Evolutionary conservation across 2,888 invertebrate genomes (phyloP), one percentile per base, ranked within the genome.

Genomic region (Hypercompe scribonia): DNA sequence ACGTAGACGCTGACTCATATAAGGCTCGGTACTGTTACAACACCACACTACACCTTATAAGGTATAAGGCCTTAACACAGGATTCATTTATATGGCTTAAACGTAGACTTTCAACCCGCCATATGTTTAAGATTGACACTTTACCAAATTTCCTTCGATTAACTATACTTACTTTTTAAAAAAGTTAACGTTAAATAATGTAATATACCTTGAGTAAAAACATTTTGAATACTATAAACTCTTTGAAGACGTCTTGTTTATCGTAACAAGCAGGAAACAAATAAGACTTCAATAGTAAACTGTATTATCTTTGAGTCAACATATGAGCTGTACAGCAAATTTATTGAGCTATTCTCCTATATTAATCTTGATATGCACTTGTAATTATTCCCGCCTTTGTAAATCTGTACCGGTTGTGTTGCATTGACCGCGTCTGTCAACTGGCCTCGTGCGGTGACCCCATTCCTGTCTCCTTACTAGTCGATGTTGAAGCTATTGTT

Each of bases 71-170:
- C 95, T 94, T 95, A 94, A 91, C 92, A 84, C 92, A 89, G 91
- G 90, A 92, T 91, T 89, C 93, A 92, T 94, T 89, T 94, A 94
- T 93, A 94, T 90, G 93, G 92, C 90, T 90, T 93, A 93, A 92
- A 93, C 91, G 90, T 91, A 89, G 89, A 92, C 95, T 95, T 95
- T 95, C 94, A 94, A 94, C 89, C 82, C 81, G 84, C 95, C 95
- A 95, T 94, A 94, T 95, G 95, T 92, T 94, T 90, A 79, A 90
- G 92, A 93, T 93, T 94, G 94, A 92, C 90, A 89, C 87, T 88
- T 91, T 89, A 87, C 90, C 90, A 91, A 94, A 93, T 93, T 94
- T 94, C 93, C 92, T 91, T 86, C 67, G 73, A 78, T 80, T n/a
- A 75, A 77, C 67, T 72, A 71, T 79, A 76, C 79, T 78, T 78